Conservation (phyloP, 2,113 vertebrate genomes). For the Diadophis punctatus region DNA sequence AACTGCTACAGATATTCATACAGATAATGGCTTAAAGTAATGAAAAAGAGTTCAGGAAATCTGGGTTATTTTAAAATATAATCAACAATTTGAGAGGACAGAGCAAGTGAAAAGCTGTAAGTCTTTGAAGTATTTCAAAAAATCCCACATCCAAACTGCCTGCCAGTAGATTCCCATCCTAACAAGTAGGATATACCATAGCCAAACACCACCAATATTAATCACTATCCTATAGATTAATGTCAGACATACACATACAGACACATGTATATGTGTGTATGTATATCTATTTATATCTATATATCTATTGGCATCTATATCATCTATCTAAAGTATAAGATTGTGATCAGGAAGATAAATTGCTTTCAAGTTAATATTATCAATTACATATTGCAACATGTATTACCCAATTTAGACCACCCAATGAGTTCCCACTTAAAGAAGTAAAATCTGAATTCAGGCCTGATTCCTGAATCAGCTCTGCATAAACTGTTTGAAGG, state of each 20-base stretch:
- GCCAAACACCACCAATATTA: neutral
- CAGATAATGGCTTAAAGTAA: neutral
- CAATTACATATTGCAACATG: neutral
- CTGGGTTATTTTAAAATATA: neutral
- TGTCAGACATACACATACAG: neutral
- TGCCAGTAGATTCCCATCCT: neutral
- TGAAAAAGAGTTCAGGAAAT: neutral
- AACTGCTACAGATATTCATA: neutral
- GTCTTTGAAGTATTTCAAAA: neutral
- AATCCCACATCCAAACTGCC: neutral
- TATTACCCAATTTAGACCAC: neutral
- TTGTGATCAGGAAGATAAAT: neutral
- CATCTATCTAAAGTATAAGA: neutral
- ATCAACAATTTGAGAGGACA: neutral
- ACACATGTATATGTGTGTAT: neutral
- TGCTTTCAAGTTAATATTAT: neutral
- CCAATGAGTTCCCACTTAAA: neutral
- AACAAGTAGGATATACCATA: neutral
- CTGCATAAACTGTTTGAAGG: neutral
- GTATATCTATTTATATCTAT: neutral
- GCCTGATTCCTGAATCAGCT: neutral
- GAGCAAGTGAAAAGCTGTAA: neutral
- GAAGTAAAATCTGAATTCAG: neutral
- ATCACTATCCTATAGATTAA: neutral
- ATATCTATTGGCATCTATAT: neutral